Evolutionary conservation across 2,888 invertebrate species (phyloP).

Genomic region (Eledona agricola): DNA sequence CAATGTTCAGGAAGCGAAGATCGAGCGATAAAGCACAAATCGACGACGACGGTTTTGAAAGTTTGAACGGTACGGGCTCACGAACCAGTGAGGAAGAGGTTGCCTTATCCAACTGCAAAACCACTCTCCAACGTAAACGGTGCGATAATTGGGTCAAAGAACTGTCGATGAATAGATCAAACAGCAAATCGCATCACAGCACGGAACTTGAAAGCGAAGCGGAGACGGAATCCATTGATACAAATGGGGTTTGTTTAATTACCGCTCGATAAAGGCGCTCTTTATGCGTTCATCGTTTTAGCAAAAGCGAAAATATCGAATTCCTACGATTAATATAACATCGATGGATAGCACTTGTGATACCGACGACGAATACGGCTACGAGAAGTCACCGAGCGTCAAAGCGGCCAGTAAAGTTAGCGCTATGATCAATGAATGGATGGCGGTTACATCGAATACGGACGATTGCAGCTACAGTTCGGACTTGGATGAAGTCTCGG

Average conservation of each 20-base stretch:
- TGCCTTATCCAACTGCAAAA: constrained; percentile 58
- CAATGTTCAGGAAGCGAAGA: constrained; percentile 18
- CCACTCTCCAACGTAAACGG: constrained; percentile 63
- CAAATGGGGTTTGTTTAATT: constrained; percentile 23
- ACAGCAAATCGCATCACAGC: constrained; percentile 26
- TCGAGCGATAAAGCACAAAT: constrained; percentile 48
- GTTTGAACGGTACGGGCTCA: constrained; percentile 83
- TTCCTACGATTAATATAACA: constrained; percentile 47
- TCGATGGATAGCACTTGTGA: constrained; percentile 49
- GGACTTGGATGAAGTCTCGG: constrained; percentile 58
- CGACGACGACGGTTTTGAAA: constrained; percentile 84
- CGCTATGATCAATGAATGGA: constrained; percentile 76
- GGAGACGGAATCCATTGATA: constrained; percentile 23
- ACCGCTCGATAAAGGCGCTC: no score
- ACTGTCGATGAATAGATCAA: constrained; percentile 13
- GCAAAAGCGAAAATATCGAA: constrained; percentile 34
- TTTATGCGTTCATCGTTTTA: constrained; percentile 2
- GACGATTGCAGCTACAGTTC: constrained; percentile 85
- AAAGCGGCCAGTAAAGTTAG: constrained; percentile 15
- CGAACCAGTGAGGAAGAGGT: constrained; percentile 61
- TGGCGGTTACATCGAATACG: constrained; percentile 89
- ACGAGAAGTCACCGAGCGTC: constrained; percentile 16
- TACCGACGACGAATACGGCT: constrained; percentile 49
- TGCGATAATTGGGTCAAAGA: constrained; percentile 34
- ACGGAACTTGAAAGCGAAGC: constrained; percentile 34